Conservation (phyloP, 2,888 invertebrate genomes). For the Cephus runcator region DNA sequence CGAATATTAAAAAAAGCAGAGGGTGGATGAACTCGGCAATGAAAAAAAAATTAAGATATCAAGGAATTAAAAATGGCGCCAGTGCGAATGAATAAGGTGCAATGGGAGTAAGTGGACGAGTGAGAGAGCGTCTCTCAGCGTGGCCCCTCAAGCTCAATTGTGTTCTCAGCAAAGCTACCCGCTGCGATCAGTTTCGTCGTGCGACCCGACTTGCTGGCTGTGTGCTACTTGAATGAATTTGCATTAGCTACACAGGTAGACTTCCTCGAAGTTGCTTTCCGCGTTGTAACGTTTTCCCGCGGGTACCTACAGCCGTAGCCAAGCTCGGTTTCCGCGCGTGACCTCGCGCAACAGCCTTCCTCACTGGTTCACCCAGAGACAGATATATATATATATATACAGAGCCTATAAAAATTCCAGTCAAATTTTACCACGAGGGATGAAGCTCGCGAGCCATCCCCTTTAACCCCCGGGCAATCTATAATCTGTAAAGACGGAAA, state of each 20-base stretch:
- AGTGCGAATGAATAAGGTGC: neutral
- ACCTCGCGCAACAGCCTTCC: constrained; percentile 46
- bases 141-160: constrained; percentile 45
- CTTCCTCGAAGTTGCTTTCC: constrained; percentile 46
- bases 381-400: neutral
- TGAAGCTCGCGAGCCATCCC: neutral
- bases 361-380: constrained; percentile 21
- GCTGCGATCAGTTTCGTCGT: constrained; percentile 50
- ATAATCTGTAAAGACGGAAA: neutral
- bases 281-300: constrained; percentile 51
- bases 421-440: neutral
- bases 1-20: neutral
- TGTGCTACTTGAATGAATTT: constrained; percentile 48
- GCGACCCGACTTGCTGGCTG: constrained; percentile 32
- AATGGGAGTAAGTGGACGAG: neutral
- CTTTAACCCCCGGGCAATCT: neutral
- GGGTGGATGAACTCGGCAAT: neutral
- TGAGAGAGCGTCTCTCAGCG: constrained; percentile 8
- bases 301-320: constrained; percentile 26
- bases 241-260: constrained; percentile 46
- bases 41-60: neutral
- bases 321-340: constrained; percentile 46
- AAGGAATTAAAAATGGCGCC: neutral
- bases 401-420: neutral
- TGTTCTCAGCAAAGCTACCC: constrained; percentile 43